Base-by-base conservation (phyloP, 2,797 vertebrate genomes). In the Florisuga fusca region DNA sequence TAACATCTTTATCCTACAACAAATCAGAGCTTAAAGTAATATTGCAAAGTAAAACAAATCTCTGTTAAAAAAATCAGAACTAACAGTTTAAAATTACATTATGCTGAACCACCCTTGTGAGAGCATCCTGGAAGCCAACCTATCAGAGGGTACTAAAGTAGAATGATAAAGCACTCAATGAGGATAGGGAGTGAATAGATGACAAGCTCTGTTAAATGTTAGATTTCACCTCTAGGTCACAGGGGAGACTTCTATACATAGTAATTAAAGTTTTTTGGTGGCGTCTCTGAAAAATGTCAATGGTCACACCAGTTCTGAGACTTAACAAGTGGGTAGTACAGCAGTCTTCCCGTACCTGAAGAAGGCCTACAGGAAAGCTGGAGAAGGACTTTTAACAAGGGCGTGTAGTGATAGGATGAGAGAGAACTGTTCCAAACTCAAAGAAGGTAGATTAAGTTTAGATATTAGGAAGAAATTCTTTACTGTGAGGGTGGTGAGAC, bases 1-100 rank as follows among this genome's bases (percentile, higher is more conserved):
- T 94, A 93, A 93, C 46, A 23, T 91, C 76, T 96, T 90, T 93
- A 95, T 95, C 80, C 72, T 50, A 76, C 80, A 96, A 88, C 95
- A 95, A 57, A 75, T 84, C 88, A 92, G 55, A 84, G 87, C 88
- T 89, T 87, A 87, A 92, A 93, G 93, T 61, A 95, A 72, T 85
- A 76, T 72, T 94, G 79, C 67, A 38, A 58, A 76, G 76, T 89
- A 92, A 95, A 96, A 94, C 92, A 95, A 95, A 95, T 85, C 84
- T n/a, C 84, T 79, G 67, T 71, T 57, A 82, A 85, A 95, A 72
- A 95, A 89, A 95, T 94, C 78, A 91, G 61, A 92, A 38, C 51
- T 48, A 58, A 50, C 12, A 77, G 85, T 69, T 46, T 36, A 26
- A 75, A 87, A 95, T 78, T 54, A 61, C 80, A 92, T 74, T 29